These are phyloP conservation scores for Epicampocera succincta DNA, from an alignment of 2,888 invertebrate genomes.

Conservation along the genomic window DNA sequence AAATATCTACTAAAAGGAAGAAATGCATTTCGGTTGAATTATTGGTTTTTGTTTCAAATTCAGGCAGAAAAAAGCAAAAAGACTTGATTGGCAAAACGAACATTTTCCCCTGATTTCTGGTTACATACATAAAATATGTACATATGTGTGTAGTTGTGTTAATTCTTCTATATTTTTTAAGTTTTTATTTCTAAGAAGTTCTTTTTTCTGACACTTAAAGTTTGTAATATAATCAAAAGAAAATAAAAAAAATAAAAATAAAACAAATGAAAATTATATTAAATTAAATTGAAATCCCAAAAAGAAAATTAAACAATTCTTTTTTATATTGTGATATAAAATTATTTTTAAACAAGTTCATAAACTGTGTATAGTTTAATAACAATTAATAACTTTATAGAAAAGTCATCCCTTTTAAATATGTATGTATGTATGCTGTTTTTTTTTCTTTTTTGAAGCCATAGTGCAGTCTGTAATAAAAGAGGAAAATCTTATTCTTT, in stretches of 20 bases:
- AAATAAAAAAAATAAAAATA: too few species aligned
- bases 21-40: neutral
- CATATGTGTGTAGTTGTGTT: neutral
- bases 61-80: too few species aligned
- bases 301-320: slow-evolving; percentile 72
- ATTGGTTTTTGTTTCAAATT: too few species aligned
- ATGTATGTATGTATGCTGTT: slow-evolving; percentile 9
- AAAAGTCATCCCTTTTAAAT: slow-evolving; percentile 18
- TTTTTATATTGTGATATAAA: slow-evolving; percentile 81
- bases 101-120: too few species aligned
- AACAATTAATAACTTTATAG: slow-evolving; percentile 22
- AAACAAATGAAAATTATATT: too few species aligned
- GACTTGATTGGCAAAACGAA: too few species aligned
- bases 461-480: neutral
- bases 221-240: slow-evolving; percentile 29
- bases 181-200: slow-evolving; percentile 12
- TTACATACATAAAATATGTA: too few species aligned
- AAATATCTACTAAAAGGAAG: slow-evolving; percentile 1
- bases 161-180: slow-evolving; percentile 28
- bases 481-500: neutral
- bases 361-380: slow-evolving; percentile 53
- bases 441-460: neutral
- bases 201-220: slow-evolving; percentile 8
- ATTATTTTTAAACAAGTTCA: slow-evolving; percentile 70
- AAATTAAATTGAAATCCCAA: slow-evolving; percentile 51